Conservation (phyloP, 2,888 invertebrate genomes). For the Tanypteryx hageni region DNA sequence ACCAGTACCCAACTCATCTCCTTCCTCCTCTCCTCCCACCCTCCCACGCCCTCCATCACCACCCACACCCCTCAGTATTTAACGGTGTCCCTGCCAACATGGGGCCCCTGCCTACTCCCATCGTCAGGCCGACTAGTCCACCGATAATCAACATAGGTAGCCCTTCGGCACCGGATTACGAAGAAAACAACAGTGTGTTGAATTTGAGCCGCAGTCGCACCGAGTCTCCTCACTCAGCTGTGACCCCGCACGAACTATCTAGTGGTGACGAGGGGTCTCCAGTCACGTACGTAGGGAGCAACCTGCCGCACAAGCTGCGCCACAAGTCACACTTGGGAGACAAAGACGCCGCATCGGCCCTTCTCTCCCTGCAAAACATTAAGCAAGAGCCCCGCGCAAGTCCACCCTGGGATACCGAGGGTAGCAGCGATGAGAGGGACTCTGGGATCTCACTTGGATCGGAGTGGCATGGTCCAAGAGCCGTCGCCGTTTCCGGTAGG, state of each 20-base stretch:
- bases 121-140: constrained; percentile 53
- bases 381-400: constrained; percentile 91
- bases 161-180: constrained; percentile 65
- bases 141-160: constrained; percentile 39
- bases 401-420: constrained; percentile 92
- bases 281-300: constrained; percentile 82
- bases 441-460: constrained; percentile 91
- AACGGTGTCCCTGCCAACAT: constrained; percentile 69
- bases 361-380: constrained; percentile 89
- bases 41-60: constrained; percentile 74
- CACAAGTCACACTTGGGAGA: constrained; percentile 94
- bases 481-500: constrained; percentile 67
- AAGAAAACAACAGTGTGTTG: constrained; percentile 73
- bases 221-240: constrained; percentile 74
- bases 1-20: constrained; percentile 68
- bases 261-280: constrained; percentile 81
- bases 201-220: constrained; percentile 75
- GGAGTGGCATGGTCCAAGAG: constrained; percentile 77
- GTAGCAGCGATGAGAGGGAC: constrained; percentile 93
- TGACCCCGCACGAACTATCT: constrained; percentile 85
- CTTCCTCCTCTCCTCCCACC: constrained; percentile 71
- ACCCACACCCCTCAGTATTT: constrained; percentile 68
- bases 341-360: constrained; percentile 88
- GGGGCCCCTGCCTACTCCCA: constrained; percentile 67
- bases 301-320: constrained; percentile 91